Evolutionary conservation across 2,797 vertebrate species (phyloP), one percentile per base, ranked within the genome.

Genomic region (Neosilurus mollespiculum): DNA sequence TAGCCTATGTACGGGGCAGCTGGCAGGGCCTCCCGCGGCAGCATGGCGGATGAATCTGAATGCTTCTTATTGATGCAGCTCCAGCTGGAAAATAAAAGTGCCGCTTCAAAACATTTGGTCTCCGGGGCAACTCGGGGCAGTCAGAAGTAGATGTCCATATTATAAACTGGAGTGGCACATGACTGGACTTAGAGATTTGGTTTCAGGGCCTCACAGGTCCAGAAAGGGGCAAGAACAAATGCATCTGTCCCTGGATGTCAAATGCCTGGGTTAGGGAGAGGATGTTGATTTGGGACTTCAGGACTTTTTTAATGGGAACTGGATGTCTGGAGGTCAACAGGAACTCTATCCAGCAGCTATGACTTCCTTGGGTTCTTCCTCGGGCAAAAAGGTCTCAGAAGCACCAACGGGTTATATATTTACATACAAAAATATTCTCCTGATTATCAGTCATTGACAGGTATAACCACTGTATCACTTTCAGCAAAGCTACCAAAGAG

Each of bases 71-170:
- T 89, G 90, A 92, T 90, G 90, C 90, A 92, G 84, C 88, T 90
- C 87, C 80, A 87, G 78, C 86, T 69, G 83, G 84, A 90, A 92
- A 92, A 93, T 87, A 87, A 90, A 91, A 90, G 88, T 54, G 20
- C 82, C 62, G 87, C 76, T 11, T 83, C 91, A 93, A 93, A 94
- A 94, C 93, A 94, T 93, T 95, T 92, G 91, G 93, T 94, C 90
- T 86, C 94, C 54, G 6, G 81, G 94, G 89, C 92, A 94, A 78
- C 84, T 43, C 92, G 86, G 88, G 72, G 70, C 86, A 89, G 89
- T 77, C 88, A 91, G 91, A 88, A 83, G 89, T 53, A 73, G 81
- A 91, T 89, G 88, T 86, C 82, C 72, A 78, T 90, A 88, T 91
- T 92, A 89, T 90, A 88, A 90, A 89, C 91, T 89, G 90, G 87